Base-by-base conservation (phyloP, 2,888 invertebrate genomes). In the Unio delphinus region DNA sequence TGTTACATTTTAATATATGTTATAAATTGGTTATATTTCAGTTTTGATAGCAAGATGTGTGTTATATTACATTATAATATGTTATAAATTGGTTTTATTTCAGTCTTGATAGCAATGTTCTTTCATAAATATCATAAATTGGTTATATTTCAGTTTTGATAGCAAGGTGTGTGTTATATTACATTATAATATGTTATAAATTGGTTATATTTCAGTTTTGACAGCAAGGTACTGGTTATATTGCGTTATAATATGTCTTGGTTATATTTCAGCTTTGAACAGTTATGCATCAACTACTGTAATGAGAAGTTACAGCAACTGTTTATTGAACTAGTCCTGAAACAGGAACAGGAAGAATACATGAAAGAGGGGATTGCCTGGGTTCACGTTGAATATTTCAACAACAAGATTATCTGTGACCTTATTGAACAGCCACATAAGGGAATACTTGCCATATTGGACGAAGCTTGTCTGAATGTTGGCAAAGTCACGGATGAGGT, bases 251-350 rank as follows among this genome's bases (percentile, higher is more conserved):
- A 20, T 61, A 30, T 26, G 26, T 8, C 61, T 61, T 28, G 34
- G 68, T 69, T 74, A 34, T 60, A 4, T 83, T 87, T 65, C 82
- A 92, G 92, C 78, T 92, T 99, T 91, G 99, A 99, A 90, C 99
- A 99, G 91, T 97, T 99, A 91, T 99, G 98, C 90, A 99, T 99
- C 88, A 99, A 99, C 91, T 99, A 98, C 91, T 99, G 98, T 89
- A 99, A 99, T 89, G 99, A 99, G 91, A 99, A 99, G 89, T 92
- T 99, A 78, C 99, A 99, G 89, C 99, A 99, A 90, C 92, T 99
- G 56, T 99, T 99, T 89, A 99, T 99, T 86, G 98, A 99, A 90
- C 91, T 99, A 91, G 55, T 99, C 55, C 91, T 99, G 75, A 97
- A 98, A 87, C 98, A 98, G 90, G 98, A 99, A 89, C 99, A 99